Evolutionary conservation across 2,113 vertebrate genomes (phyloP).

Genomic region (Solea senegalensis): DNA sequence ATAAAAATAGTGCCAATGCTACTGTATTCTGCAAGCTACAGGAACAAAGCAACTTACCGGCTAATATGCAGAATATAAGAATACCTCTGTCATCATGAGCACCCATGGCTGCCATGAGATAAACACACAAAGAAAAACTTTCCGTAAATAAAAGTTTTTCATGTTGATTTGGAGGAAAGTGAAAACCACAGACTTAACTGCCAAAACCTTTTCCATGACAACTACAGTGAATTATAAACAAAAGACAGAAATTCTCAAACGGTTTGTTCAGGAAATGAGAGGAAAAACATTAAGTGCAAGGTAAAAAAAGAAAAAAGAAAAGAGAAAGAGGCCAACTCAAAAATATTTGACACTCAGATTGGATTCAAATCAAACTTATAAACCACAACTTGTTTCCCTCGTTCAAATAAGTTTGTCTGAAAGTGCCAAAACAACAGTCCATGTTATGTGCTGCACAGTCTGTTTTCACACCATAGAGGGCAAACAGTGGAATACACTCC

Average conservation of each 20-base stretch:
- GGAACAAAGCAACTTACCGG: too few relatives aligned
- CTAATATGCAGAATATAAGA: too few relatives aligned
- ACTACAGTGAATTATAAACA: not conserved
- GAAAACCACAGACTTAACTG: not conserved
- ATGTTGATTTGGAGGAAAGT: not conserved
- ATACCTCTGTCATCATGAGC: too few relatives aligned
- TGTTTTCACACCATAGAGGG: conserved; percentile 28
- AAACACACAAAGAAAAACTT: too few relatives aligned
- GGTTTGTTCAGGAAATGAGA: not conserved
- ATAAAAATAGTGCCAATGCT: conserved; percentile 7
- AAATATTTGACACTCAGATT: not conserved
- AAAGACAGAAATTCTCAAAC: not conserved
- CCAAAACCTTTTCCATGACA: not conserved
- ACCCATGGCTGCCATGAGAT: too few relatives aligned
- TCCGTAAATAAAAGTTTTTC: too few relatives aligned
- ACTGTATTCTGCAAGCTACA: too few relatives aligned
- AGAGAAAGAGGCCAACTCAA: not conserved
- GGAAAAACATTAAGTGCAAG: not conserved
- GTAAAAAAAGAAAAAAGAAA: not conserved
- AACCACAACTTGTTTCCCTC: not conserved
- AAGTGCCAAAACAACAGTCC: not conserved
- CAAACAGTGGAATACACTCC: conserved; percentile 51
- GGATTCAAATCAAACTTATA: not conserved
- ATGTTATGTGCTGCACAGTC: not conserved
- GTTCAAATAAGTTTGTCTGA: conserved; percentile 2